Conservation (phyloP, 2,113 vertebrate genomes). For the Poicephalus gulielmi region DNA sequence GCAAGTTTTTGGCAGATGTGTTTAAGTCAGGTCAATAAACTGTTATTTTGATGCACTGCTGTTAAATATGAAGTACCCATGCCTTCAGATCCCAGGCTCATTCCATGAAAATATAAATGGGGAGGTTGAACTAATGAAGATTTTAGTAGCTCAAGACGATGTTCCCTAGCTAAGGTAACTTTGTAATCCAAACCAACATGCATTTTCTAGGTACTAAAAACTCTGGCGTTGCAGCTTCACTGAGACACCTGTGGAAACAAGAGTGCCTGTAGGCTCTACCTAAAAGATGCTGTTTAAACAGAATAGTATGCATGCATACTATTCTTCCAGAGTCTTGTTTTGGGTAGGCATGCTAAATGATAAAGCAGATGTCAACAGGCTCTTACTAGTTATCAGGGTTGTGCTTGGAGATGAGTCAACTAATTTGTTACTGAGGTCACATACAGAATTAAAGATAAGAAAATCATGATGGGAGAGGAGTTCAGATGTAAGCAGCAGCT, state of each 20-base stretch:
- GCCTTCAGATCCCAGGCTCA: background rate
- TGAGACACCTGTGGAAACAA: background rate
- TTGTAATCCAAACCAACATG: background rate
- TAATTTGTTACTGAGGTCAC: background rate
- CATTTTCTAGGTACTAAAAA: background rate
- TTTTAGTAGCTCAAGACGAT: background rate
- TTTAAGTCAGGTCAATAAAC: background rate
- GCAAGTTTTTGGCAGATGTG: background rate
- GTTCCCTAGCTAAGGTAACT: background rate
- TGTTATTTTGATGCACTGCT: background rate
- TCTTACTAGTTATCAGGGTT: background rate
- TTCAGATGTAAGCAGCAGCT: background rate
- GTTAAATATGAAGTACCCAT: background rate
- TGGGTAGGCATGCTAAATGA: background rate
- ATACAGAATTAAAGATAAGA: background rate
- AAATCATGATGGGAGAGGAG: background rate
- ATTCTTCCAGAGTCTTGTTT: background rate
- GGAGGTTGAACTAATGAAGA: background rate
- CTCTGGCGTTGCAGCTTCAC: background rate
- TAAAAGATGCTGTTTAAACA: background rate
- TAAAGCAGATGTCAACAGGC: background rate
- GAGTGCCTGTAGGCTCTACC: background rate
- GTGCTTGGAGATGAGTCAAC: background rate
- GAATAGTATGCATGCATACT: rapidly evolving
- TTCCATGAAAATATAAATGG: background rate